These are phyloP conservation scores for Ostrea denselamellosa DNA, from an alignment of 1,140 invertebrate species.

Conservation along the genomic window DNA sequence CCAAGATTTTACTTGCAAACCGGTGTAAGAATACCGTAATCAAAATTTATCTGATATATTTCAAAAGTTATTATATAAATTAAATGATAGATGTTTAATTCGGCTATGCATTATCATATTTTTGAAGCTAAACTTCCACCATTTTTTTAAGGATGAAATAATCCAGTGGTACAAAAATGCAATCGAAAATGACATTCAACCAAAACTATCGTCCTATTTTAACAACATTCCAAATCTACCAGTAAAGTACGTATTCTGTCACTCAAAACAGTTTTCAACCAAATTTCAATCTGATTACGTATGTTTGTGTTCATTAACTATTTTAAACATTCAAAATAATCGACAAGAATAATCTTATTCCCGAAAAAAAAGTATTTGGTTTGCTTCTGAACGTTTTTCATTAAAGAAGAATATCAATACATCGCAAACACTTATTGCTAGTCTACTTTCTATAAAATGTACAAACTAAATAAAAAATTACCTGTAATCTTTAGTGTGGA, in stretches of 20 bases:
- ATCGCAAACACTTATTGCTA: background rate
- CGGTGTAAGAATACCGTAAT: background rate
- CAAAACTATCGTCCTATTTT: conserved; percentile 61
- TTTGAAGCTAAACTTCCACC: background rate
- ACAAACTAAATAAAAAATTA: no score
- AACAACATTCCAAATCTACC: conserved; percentile 65
- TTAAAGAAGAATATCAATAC: no score
- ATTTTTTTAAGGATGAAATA: conserved; percentile 50
- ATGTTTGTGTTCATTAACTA: no score
- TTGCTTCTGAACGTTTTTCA: no score
- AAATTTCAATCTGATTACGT: no score
- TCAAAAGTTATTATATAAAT: background rate
- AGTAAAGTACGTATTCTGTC: conserved; percentile 57
- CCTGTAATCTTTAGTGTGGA: conserved; percentile 17
- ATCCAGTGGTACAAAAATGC: conserved; percentile 72
- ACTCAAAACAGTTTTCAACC: no score
- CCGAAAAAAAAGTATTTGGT: no score
- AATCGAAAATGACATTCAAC: conserved; percentile 71
- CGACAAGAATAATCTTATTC: no score
- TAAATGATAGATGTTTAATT: no score
- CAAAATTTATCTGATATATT: background rate
- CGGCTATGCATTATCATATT: no score
- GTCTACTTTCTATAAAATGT: background rate
- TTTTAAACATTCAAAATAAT: no score
- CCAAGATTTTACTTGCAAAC: conserved; percentile 23